Percentiles rank a stretch among this genome's conserved stretches.
phyloP scores from a whole-genome alignment of 2,113 vertebrate species.

The Setophaga coronata region DNA sequence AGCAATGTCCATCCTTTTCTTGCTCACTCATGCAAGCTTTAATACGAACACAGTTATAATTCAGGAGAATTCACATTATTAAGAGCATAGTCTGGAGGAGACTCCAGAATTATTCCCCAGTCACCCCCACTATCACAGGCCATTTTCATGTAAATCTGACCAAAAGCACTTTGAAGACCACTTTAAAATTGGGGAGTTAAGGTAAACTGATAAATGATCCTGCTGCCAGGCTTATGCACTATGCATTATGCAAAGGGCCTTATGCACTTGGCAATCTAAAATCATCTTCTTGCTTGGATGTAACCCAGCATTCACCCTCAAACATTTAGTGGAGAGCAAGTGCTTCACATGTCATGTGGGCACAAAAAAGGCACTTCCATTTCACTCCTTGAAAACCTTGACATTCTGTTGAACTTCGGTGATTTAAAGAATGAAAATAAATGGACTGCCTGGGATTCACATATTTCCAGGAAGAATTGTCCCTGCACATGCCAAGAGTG shows the following conservation, averaged over 20 bases:
- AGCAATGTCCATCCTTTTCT: neutral
- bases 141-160: neutral
- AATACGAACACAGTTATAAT: neutral
- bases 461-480: neutral
- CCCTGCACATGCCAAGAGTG: neutral
- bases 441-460: neutral
- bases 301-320: neutral
- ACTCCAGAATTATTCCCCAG: neutral
- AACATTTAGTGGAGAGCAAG: neutral
- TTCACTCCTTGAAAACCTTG: neutral
- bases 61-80: neutral
- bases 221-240: neutral
- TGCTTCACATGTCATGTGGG: neutral
- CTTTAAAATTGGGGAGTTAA: neutral
- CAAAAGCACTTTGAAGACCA: neutral
- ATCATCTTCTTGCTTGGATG: neutral
- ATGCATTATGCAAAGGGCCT: neutral
- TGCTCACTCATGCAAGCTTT: neutral
- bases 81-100: neutral
- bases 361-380: neutral
- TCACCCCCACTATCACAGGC: neutral
- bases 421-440: neutral
- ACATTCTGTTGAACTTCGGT: neutral
- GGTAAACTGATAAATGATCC: neutral
- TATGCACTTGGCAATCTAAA: neutral